phyloP scores from a whole-genome alignment of 2,797 vertebrate genomes.

The Ammospiza maritima region DNA sequence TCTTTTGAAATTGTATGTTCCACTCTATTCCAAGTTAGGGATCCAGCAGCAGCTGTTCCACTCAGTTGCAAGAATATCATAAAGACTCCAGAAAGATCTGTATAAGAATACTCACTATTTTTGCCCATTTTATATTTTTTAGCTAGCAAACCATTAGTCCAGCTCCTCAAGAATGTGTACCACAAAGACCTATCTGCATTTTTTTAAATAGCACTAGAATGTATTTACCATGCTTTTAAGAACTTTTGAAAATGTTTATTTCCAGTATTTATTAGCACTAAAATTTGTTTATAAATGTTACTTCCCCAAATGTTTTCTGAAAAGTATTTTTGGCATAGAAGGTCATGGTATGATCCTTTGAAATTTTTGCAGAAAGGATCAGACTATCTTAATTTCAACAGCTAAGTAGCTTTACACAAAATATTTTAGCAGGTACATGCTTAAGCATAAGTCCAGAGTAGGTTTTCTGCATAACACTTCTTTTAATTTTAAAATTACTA shows the following conservation, averaged over 20 bases:
- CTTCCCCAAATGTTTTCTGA: neutral
- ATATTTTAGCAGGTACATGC: neutral
- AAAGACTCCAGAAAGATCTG: neutral
- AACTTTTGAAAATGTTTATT: neutral
- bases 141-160: neutral
- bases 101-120: neutral
- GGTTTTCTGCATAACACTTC: neutral
- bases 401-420: neutral
- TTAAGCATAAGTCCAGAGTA: neutral
- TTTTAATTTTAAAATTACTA: neutral
- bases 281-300: neutral
- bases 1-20: neutral
- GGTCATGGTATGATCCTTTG: neutral
- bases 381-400: neutral
- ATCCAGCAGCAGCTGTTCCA: neutral
- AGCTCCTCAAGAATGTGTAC: neutral
- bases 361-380: neutral
- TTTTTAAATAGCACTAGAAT: neutral
- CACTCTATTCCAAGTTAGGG: rapidly evolving
- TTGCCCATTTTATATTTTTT: neutral
- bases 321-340: neutral
- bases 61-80: neutral
- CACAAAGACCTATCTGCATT: neutral
- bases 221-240: neutral
- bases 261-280: neutral